Percentiles rank a stretch among this genome's conserved stretches.
Evolutionary conservation across 1,140 invertebrate species (phyloP).

Genomic region (Drosophila athabasca): DNA sequence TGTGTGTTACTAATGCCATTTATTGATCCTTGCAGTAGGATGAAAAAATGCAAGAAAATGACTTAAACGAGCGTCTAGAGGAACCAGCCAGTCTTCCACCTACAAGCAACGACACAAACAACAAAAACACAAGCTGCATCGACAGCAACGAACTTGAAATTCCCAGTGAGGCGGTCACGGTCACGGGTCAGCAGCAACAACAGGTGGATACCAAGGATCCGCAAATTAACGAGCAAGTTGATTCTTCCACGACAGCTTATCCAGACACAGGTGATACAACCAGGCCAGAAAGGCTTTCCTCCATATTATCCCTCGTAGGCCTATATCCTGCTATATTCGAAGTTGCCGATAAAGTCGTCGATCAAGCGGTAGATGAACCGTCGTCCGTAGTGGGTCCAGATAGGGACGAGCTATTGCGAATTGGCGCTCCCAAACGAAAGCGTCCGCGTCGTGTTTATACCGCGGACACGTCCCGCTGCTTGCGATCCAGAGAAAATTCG

Average conservation of each 20-base stretch:
- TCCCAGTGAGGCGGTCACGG: conserved; percentile 7
- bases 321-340: conserved; percentile 4
- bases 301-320: too few relatives aligned
- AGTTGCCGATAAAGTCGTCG: conserved; percentile 9
- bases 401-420: background rate
- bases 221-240: background rate
- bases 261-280: conserved; percentile 31
- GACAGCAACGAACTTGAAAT: background rate
- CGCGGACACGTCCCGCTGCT: conserved; percentile 43
- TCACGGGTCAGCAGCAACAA: conserved; percentile 14
- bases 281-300: background rate
- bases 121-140: conserved; percentile 11
- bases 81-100: conserved; percentile 76
- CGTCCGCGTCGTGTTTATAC: conserved; percentile 56
- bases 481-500: conserved; percentile 44
- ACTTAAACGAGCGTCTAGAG: conserved; percentile 73
- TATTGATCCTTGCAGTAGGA: conserved; percentile 59
- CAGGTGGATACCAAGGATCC: conserved; percentile 5
- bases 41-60: conserved; percentile 83
- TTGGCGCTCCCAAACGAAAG: conserved; percentile 28
- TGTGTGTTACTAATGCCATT: conserved; percentile 15
- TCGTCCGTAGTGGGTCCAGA: too few relatives aligned
- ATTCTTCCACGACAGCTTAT: conserved; percentile 12
- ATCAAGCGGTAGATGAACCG: background rate
- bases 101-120: conserved; percentile 35